Percentiles rank a stretch among this genome's conserved stretches.
Evolutionary conservation across 2,888 invertebrate genomes (phyloP).

Genomic region (Thymelicus lineola): DNA sequence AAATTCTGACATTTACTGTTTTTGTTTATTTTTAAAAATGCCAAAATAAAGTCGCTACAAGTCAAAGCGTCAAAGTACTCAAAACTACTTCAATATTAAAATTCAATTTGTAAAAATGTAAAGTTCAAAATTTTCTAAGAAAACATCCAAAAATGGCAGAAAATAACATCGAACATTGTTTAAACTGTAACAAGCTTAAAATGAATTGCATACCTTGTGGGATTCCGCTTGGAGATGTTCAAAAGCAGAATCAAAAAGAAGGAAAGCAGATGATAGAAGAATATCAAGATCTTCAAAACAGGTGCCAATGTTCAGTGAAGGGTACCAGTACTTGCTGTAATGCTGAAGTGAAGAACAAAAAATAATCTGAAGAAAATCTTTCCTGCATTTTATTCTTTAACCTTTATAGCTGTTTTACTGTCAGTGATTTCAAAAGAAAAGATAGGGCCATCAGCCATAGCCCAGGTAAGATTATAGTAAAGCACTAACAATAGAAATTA

Average conservation of each 20-base stretch:
- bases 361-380: background rate
- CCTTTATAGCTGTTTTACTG: too few relatives aligned
- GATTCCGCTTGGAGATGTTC: background rate
- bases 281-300: background rate
- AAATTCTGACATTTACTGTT: too few relatives aligned
- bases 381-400: too few relatives aligned
- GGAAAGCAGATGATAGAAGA: background rate
- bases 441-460: too few relatives aligned
- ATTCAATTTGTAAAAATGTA: background rate
- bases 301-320: background rate
- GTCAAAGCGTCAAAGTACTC: too few relatives aligned
- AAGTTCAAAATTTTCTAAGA: background rate
- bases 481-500: too few relatives aligned
- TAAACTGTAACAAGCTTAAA: constrained; percentile 11
- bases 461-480: too few relatives aligned
- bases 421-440: background rate
- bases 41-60: too few relatives aligned
- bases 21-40: too few relatives aligned
- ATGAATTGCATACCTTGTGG: constrained; percentile 6
- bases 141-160: constrained; percentile 12
- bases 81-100: too few relatives aligned
- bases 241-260: background rate
- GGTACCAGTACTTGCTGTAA: constrained; percentile 6
- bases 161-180: background rate
- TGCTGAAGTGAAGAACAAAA: background rate